phyloP scores from a whole-genome alignment of 2,797 vertebrate genomes.

The Decapterus maruadsi region DNA sequence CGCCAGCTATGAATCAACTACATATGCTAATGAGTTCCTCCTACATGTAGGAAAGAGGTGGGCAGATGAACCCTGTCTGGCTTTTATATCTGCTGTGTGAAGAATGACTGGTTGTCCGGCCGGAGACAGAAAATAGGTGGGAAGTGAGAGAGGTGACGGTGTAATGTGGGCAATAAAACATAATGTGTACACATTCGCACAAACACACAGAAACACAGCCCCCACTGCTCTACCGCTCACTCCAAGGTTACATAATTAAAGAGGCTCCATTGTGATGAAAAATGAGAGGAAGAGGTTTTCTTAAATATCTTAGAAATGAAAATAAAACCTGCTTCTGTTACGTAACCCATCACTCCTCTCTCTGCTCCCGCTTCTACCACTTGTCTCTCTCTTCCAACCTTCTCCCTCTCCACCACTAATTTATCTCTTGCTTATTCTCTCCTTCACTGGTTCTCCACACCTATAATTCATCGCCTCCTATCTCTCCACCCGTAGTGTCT shows the following conservation, averaged over 20 bases:
- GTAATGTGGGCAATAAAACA: slow-evolving; percentile 50
- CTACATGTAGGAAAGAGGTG: slow-evolving; percentile 21
- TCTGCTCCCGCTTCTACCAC: not conserved
- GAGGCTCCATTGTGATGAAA: slow-evolving; percentile 39
- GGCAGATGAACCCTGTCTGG: slow-evolving; percentile 25
- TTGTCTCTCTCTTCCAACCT: slow-evolving; percentile 7
- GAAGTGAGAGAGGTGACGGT: slow-evolving; percentile 34
- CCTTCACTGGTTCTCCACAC: slow-evolving; percentile 23
- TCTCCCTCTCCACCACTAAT: slow-evolving; percentile 9
- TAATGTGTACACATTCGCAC: slow-evolving; percentile 37
- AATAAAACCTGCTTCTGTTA: slow-evolving; percentile 45
- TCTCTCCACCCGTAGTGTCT: slow-evolving; percentile 5
- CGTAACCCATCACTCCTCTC: slow-evolving; percentile 23
- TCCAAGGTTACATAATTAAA: slow-evolving; percentile 59
- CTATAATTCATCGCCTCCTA: slow-evolving; percentile 27
- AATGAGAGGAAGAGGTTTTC: slow-evolving; percentile 30
- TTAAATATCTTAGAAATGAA: slow-evolving; percentile 46
- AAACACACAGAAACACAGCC: slow-evolving; percentile 16
- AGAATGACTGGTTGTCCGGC: slow-evolving; percentile 9
- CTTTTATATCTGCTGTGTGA: slow-evolving; percentile 24
- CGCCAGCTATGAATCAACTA: slow-evolving; percentile 24
- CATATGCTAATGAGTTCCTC: slow-evolving; percentile 47
- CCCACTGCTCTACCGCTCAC: slow-evolving; percentile 36
- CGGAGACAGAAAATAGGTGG: slow-evolving; percentile 22
- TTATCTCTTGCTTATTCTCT: slow-evolving; percentile 29